phyloP scores from a whole-genome alignment of 2,888 invertebrate species.

The Eumacrocentrus americanus region DNA sequence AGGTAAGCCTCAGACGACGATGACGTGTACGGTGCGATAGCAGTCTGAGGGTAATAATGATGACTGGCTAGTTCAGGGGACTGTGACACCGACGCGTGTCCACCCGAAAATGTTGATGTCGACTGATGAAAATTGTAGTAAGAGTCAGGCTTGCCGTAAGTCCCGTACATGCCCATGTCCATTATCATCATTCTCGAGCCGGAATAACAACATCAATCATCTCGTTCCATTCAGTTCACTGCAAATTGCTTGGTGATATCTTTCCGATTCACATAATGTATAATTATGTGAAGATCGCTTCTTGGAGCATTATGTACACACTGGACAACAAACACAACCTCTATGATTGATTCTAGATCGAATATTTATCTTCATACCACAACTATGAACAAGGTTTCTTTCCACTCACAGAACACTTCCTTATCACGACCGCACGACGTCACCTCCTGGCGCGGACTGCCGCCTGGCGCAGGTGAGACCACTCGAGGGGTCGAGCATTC shows the following conservation, averaged over 20 bases:
- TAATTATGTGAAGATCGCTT: background rate
- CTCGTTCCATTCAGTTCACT: background rate
- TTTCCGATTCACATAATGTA: background rate
- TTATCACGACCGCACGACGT: slow-evolving; percentile 15
- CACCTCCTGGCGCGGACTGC: slow-evolving; percentile 36
- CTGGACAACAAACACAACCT: background rate
- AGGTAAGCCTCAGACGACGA: slow-evolving; percentile 53
- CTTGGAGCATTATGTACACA: background rate
- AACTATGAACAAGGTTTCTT: background rate
- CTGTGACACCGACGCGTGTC: slow-evolving; percentile 64
- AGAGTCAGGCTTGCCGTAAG: slow-evolving; percentile 59
- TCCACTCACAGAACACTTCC: slow-evolving; percentile 6
- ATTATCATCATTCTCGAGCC: slow-evolving; percentile 74
- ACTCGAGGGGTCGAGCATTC: slow-evolving; percentile 34
- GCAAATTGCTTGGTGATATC: background rate
- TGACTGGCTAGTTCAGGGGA: slow-evolving; percentile 52
- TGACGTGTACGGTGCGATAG: slow-evolving; percentile 55
- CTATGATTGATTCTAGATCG: background rate
- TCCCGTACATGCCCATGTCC: slow-evolving; percentile 81
- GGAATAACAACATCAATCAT: slow-evolving; percentile 19
- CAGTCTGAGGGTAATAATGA: slow-evolving; percentile 56
- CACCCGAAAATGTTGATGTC: slow-evolving; percentile 44
- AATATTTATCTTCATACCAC: background rate
- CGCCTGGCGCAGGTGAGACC: slow-evolving; percentile 50
- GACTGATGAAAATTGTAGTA: slow-evolving; percentile 40